Conservation (phyloP, 2,113 vertebrate genomes). For the Alexandromys fortis region DNA sequence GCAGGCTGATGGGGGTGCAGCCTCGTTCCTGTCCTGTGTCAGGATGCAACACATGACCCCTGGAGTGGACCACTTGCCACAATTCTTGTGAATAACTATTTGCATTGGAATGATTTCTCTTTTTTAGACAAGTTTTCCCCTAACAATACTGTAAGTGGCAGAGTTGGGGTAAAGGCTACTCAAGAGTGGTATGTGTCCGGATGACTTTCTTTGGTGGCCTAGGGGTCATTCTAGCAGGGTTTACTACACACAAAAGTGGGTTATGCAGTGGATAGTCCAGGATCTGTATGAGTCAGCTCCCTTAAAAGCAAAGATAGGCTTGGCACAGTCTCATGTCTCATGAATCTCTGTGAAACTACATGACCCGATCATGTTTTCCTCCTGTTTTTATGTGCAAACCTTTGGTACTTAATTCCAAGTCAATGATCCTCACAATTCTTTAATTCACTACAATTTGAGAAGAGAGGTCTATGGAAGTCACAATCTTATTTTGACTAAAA, state of each 20-base stretch:
- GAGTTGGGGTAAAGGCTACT: not conserved
- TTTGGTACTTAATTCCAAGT: constrained; percentile 53
- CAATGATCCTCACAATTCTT: constrained; percentile 27
- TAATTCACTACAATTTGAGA: constrained; percentile 26
- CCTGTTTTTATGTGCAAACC: not conserved
- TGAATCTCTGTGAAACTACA: not conserved
- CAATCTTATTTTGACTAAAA: constrained; percentile 58
- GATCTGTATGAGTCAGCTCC: not conserved
- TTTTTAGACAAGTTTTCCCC: not conserved
- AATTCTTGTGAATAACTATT: not conserved
- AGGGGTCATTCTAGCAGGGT: not conserved
- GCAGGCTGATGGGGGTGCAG: not conserved
- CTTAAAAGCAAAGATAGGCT: constrained; percentile 37
- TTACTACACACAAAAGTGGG: not conserved
- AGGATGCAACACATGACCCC: not conserved
- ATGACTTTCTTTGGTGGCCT: not conserved
- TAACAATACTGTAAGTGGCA: not conserved
- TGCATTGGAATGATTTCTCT: not conserved
- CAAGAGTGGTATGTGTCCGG: accelerated
- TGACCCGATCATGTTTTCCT: not conserved
- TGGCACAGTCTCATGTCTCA: not conserved
- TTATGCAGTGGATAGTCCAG: not conserved
- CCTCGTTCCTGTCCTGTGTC: not conserved
- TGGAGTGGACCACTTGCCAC: not conserved
- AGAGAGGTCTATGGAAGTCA: not conserved